Evolutionary conservation across 2,888 invertebrate genomes (phyloP).

Genomic region (Protodeltote pygarga): DNA sequence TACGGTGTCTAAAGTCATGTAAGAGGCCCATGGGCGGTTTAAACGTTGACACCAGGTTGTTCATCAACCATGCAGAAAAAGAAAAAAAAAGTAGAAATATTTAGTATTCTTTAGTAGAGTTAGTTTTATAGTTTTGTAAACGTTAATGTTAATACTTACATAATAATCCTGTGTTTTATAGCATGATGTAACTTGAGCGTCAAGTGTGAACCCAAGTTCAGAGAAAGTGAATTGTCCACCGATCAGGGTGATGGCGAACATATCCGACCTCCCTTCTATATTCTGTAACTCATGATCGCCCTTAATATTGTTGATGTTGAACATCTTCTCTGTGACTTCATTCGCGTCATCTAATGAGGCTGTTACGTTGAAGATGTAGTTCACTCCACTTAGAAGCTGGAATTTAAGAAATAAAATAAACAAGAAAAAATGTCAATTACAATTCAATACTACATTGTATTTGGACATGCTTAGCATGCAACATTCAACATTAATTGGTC

Average conservation of each 20-base stretch:
- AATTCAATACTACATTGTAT: too few relatives aligned
- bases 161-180: constrained; percentile 68
- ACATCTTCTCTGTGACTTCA: constrained; percentile 46
- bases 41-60: too few relatives aligned
- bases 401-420: constrained; percentile 12
- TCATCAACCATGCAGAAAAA: too few relatives aligned
- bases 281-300: constrained; percentile 59
- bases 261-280: constrained; percentile 62
- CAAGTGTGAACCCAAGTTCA: constrained; percentile 60
- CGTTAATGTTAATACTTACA: constrained; percentile 60
- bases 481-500: too few relatives aligned
- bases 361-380: constrained; percentile 67
- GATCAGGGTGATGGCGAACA: constrained; percentile 64
- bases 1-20: too few relatives aligned
- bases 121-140: too few relatives aligned
- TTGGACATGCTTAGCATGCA: too few relatives aligned
- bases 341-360: constrained; percentile 36
- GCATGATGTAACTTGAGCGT: constrained; percentile 70
- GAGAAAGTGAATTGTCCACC: constrained; percentile 61
- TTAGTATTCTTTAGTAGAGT: too few relatives aligned
- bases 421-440: too few relatives aligned
- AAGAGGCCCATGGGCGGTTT: too few relatives aligned
- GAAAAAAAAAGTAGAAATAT: too few relatives aligned
- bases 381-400: constrained; percentile 66
- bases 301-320: constrained; percentile 65